Evolutionary conservation across 2,888 invertebrate species (phyloP), one percentile per base, ranked within the genome.

Genomic region (Apantesis nais): DNA sequence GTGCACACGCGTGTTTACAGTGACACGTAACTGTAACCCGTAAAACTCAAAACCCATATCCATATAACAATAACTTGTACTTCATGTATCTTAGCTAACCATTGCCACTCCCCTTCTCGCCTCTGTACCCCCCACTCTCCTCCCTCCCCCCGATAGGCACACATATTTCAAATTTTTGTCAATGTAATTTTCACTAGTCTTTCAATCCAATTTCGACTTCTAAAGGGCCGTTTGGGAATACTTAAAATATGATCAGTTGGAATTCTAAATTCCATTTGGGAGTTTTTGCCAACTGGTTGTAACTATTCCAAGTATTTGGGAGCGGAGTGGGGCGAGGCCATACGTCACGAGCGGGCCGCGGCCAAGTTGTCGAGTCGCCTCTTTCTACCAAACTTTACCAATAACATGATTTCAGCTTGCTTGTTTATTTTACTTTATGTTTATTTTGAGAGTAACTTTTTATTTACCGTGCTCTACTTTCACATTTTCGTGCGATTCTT

Each of bases 331-430:
- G 37, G 48, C 67, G 29, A 29, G 25, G 63, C 61, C 37, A 72
- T 70, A 72, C 72, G 70, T 63, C 76, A 61, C 71, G 9, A 67
- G 72, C 61, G 41, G 72, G 58, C 34, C 37, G 39, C 31, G n/a
- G 65, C 60, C 41, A 48, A 70, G 71, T 75, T 78, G 78, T 70
- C 76, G 73, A 81, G 74, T 76, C 71, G 71, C 74, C 58, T 41
- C 60, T 44, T 65, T 62, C 16, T 16, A 65, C 60, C 67, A 67
- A 79, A 81, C 75, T 79, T 79, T 73, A 16, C 76, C 74, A 79
- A 78, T 79, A 80, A 78, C 74, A 66, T 61, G 62, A 66, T 73
- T 76, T 77, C 72, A 68, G 67, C 64, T 73, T 29, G 74, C 63
- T 71, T 74, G 52, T 67, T 71, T 66, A 37, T 62, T 64, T 65